phyloP scores from a whole-genome alignment of 2,888 invertebrate genomes.

The Chaetogeoica ovagalla region DNA sequence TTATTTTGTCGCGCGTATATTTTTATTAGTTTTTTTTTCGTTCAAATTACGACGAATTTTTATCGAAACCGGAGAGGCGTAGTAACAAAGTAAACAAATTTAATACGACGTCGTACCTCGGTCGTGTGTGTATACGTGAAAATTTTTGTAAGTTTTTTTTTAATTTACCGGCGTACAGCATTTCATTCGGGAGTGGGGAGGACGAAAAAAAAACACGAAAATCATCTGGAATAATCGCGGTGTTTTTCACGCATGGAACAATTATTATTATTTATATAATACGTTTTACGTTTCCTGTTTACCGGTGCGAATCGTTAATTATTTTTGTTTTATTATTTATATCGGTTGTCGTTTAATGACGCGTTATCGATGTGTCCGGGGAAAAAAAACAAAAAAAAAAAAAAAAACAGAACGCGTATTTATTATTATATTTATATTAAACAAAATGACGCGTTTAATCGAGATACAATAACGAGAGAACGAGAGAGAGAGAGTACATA shows the following conservation, averaged over 20 bases:
- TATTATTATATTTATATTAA: constrained; percentile 4
- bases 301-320: constrained; percentile 30
- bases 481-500: too few species aligned
- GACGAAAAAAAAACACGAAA: constrained; percentile 18
- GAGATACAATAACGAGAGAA: constrained; percentile 21
- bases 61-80: background rate
- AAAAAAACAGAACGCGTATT: too few species aligned
- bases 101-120: too few species aligned
- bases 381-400: background rate
- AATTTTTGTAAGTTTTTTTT: background rate
- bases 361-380: constrained; percentile 1
- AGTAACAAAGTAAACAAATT: constrained; percentile 5
- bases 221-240: constrained; percentile 32
- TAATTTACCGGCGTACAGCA: background rate
- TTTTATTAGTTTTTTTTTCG: background rate
- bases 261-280: background rate
- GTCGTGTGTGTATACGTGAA: too few species aligned
- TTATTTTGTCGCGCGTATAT: background rate
- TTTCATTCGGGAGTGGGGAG: background rate
- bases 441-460: constrained; percentile 13
- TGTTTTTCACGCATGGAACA: background rate
- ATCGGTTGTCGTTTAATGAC: constrained; percentile 25
- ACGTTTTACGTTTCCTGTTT: constrained; percentile 14
- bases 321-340: constrained; percentile 7
- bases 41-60: too few species aligned